These are phyloP conservation scores for Drosophila sproati DNA, from an alignment of 1,140 invertebrate genomes.

Conservation along the genomic window DNA sequence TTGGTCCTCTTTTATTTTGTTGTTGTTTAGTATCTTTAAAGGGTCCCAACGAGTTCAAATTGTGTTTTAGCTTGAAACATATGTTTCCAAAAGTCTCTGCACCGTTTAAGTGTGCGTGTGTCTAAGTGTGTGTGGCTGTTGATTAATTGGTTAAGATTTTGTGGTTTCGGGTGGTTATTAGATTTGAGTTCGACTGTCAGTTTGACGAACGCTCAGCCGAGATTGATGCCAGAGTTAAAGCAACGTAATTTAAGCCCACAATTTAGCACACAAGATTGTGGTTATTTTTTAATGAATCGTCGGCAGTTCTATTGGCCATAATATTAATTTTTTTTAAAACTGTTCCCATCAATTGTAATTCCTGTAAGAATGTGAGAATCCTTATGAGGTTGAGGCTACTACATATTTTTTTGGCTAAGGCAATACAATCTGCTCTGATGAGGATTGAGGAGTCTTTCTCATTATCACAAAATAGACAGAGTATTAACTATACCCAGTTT, in stretches of 20 bases:
- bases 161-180: slow-evolving; percentile 38
- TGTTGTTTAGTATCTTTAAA: slow-evolving; percentile 2
- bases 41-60: slow-evolving; percentile 46
- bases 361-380: no score
- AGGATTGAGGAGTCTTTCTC: no score
- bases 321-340: no score
- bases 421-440: no score
- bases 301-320: no score
- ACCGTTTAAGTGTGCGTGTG: slow-evolving; percentile 6
- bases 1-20: slow-evolving; percentile 37
- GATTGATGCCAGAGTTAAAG: slow-evolving; percentile 14
- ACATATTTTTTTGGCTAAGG: no score
- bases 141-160: slow-evolving; percentile 80
- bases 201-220: slow-evolving; percentile 36
- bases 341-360: no score
- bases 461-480: no score
- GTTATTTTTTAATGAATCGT: not conserved
- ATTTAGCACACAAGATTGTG: not conserved
- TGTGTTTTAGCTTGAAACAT: slow-evolving; percentile 64
- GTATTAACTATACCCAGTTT: no score
- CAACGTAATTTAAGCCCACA: slow-evolving; percentile 7
- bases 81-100: slow-evolving; percentile 57
- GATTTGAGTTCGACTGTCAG: slow-evolving; percentile 24
- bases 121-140: slow-evolving; percentile 32
- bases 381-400: no score